Evolutionary conservation across 2,797 vertebrate genomes (phyloP).

Genomic region (Ptychobarbus kaznakovi): DNA sequence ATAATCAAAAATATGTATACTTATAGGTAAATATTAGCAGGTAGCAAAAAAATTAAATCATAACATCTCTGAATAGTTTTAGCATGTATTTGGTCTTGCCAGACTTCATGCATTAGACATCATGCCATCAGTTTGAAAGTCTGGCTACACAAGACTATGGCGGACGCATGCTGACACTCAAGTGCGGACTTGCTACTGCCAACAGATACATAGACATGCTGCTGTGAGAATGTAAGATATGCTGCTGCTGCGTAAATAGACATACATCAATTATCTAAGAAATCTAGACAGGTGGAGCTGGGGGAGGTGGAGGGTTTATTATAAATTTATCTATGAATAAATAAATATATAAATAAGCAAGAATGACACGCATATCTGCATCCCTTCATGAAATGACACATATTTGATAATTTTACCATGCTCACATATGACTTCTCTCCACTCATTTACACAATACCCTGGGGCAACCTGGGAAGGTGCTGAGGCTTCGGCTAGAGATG

Average conservation of each 20-base stretch:
- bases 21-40: neutral
- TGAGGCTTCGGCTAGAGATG: slow-evolving; percentile 35
- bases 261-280: neutral
- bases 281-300: neutral
- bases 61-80: too few relatives aligned
- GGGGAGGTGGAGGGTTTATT: neutral
- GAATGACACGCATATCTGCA: neutral
- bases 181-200: neutral
- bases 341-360: neutral
- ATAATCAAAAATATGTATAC: too few relatives aligned
- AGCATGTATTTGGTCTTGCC: neutral
- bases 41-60: too few relatives aligned
- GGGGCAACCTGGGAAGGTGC: slow-evolving; percentile 35
- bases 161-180: neutral
- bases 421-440: slow-evolving; percentile 45
- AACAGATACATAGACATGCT: neutral
- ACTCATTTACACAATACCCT: slow-evolving; percentile 43
- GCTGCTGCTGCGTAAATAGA: neutral
- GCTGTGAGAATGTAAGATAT: neutral
- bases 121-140: neutral
- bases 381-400: neutral
- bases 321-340: neutral
- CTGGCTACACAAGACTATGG: neutral
- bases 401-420: slow-evolving; percentile 18
- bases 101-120: neutral